Evolutionary conservation across 2,888 invertebrate species (phyloP), one percentile per base, ranked within the genome.

Genomic region (Luperina nickerlii): DNA sequence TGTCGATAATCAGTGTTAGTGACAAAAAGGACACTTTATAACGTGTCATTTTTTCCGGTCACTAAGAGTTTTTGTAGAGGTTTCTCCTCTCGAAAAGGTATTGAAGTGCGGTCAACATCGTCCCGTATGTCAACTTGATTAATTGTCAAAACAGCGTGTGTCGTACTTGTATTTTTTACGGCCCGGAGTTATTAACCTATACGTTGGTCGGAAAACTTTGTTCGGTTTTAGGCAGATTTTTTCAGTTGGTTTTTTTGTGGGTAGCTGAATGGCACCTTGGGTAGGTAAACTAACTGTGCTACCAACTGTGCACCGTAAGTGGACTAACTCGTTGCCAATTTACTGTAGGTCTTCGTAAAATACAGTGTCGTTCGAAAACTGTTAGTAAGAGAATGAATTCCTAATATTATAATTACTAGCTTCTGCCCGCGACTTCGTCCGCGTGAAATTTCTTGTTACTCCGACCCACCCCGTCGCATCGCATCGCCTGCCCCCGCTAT

Each of bases 81-180:
- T 20, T 48, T 57, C 24, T 66, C 18, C 27, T n/a, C 38, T 66
- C 48, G 24, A 81, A 66, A 82, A 51, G 13, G 15, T 51, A 15
- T 48, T 24, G 27, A 73, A 79, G 48, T 73, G 1, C 24, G 82
- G 20, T 42, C 32, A 48, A 79, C 65, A 24, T 60, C 7, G 3
- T 60, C 13, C 32, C 32, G 57, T 32, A 54, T 66, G 57, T 74
- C 74, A 67, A 82, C 32, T 82, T 67, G n/a, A 82, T 74, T 32
- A 20, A 66, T 79, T 74, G 32, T 67, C 75, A 82, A 74, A 82
- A 74, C 66, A 74, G 60, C 13, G 60, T 60, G 57, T 27, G 20
- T 42, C 5, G 20, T 66, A 15, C 32, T 51, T 74, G 38, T 81
- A 57, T 73, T 48, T 76, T 72, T 81, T 54, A 79, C 18, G 18